A percentile compares a stretch with the other conserved stretches of the same genome.
These are phyloP conservation scores for Drosophila meridiana DNA, from an alignment of 2,888 invertebrate species.

Conservation along the genomic window DNA sequence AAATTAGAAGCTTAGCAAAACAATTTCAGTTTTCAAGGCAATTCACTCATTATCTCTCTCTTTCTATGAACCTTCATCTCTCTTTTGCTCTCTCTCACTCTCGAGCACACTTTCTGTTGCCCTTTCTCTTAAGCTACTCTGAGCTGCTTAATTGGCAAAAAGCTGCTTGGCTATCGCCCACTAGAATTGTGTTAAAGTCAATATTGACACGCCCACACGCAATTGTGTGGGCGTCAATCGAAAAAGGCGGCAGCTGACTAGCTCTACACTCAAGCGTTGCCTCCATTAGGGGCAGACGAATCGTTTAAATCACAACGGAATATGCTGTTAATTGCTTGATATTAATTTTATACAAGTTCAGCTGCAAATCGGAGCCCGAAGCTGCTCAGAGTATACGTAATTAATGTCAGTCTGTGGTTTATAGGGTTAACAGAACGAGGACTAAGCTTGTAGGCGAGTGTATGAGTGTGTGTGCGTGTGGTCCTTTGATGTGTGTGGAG, in stretches of 20 bases:
- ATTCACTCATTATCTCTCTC: slow-evolving; percentile 10
- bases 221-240: slow-evolving; percentile 31
- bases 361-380: slow-evolving; percentile 17
- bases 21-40: slow-evolving; percentile 56
- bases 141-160: slow-evolving; percentile 74
- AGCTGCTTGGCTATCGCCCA: slow-evolving; percentile 58
- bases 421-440: slow-evolving; percentile 50
- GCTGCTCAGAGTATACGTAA: slow-evolving; percentile 54
- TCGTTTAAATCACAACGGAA: slow-evolving; percentile 79
- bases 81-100: neutral
- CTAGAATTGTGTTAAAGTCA: slow-evolving; percentile 54
- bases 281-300: slow-evolving; percentile 29
- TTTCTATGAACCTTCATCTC: neutral
- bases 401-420: slow-evolving; percentile 81
- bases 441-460: slow-evolving; percentile 16
- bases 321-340: slow-evolving; percentile 83
- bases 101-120: too few species aligned
- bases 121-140: slow-evolving; percentile 27
- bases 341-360: slow-evolving; percentile 82
- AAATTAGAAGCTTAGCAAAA: slow-evolving; percentile 52
- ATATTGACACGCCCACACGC: slow-evolving; percentile 58
- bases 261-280: neutral
- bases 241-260: neutral
- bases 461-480: slow-evolving; percentile 10
- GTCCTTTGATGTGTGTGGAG: slow-evolving; percentile 43